Percentiles rank a stretch among this genome's conserved stretches.
Evolutionary conservation across 2,797 vertebrate species (phyloP).

Genomic region (Chromis chromis): DNA sequence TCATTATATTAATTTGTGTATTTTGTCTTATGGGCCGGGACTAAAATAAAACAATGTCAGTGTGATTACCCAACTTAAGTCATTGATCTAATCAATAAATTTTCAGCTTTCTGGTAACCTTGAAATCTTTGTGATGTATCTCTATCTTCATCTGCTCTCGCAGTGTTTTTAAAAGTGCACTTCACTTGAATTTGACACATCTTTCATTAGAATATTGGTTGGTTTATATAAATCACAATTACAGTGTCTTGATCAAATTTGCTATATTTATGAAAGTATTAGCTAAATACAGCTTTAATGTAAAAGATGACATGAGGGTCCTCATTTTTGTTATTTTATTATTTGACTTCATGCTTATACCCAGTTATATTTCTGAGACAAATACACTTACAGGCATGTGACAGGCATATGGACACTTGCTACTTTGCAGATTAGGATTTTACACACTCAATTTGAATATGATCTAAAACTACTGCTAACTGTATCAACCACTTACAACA

Average conservation of each 20-base stretch:
- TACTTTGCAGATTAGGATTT: not conserved
- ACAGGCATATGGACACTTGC: not conserved
- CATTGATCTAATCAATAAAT: constrained; percentile 36
- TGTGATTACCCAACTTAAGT: constrained; percentile 10
- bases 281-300: not conserved
- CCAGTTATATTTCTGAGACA: not conserved
- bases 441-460: not conserved
- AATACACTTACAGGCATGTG: not conserved
- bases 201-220: not conserved
- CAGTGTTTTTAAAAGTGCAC: not conserved
- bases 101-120: not conserved
- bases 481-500: not conserved
- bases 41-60: not conserved
- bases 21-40: not conserved
- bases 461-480: not conserved
- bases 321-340: constrained; percentile 2
- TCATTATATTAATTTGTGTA: constrained; percentile 8
- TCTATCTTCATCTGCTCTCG: constrained; percentile 9
- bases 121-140: constrained; percentile 14
- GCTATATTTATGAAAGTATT: not conserved
- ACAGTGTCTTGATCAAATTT: too few relatives aligned
- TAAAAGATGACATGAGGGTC: too few relatives aligned
- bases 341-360: not conserved
- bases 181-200: not conserved
- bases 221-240: too few relatives aligned